Evolutionary conservation across 2,797 vertebrate genomes (phyloP).

Genomic region (Numenius phaeopus): DNA sequence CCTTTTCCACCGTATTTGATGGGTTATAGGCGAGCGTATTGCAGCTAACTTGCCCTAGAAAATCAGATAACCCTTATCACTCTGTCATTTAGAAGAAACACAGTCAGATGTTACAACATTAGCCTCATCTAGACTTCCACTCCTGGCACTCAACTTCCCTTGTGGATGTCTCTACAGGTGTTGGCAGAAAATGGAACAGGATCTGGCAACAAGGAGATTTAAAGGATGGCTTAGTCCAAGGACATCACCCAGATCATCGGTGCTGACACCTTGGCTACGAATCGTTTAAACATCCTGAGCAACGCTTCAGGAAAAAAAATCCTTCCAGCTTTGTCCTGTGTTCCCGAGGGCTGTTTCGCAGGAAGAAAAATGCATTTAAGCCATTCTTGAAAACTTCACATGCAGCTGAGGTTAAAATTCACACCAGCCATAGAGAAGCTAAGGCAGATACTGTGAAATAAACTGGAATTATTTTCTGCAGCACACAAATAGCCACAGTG

Average conservation of each 20-base stretch:
- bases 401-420: background rate
- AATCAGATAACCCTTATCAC: background rate
- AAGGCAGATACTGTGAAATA: background rate
- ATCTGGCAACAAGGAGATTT: background rate
- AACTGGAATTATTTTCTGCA: background rate
- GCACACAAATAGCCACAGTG: background rate
- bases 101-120: background rate
- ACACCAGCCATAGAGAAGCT: background rate
- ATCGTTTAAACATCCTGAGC: background rate
- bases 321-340: background rate
- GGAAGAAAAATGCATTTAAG: background rate
- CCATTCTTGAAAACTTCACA: background rate
- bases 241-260: background rate
- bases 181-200: background rate
- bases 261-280: background rate
- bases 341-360: background rate
- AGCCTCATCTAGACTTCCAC: background rate
- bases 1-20: background rate
- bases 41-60: background rate
- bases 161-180: background rate
- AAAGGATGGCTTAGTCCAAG: background rate
- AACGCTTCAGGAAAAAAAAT: background rate
- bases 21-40: background rate
- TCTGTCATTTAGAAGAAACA: background rate
- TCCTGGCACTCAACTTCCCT: background rate